Evolutionary conservation across 2,113 vertebrate species (phyloP), one percentile per base, ranked within the genome.

Genomic region (Camelus bactrianus): DNA sequence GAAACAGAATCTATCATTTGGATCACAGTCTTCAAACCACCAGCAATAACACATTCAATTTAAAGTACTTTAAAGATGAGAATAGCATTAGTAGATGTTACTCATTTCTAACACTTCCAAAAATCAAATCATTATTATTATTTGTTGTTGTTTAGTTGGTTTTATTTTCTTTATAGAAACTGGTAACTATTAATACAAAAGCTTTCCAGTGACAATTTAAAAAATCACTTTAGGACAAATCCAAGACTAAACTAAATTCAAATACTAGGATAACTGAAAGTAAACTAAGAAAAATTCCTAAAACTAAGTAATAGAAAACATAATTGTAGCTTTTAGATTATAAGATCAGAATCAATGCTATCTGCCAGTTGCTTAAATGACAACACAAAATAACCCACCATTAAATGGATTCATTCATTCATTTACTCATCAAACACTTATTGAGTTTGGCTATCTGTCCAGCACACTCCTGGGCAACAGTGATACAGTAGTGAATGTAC

Each of bases 81-180:
- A 89, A 81, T 28, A 85, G 6, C 30, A 92, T 77, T 89, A 85
- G 15, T 32, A 76, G 22, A 79, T 38, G 56, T 60, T 87, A 97
- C 17, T 70, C 46, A 65, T 14, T 88, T 7, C 38, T 64, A n/a
- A 32, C 82, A 93, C 67, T 93, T 76, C 56, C 4, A 93, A 93
- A 81, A 54, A 76, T n/a, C 69, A 85, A 72, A 64, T 75, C 50
- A 42, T 75, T 60, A 42, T 50, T 76, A 60, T 64, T 56, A n/a
- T 22, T 50, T 30, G 26, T 52, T 54, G 54, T 58, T 84, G 8
- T 52, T 75, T 70, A 11, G 13, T 46, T 92, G 30, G 10, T n/a
- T 85, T 91, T 67, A 85, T 56, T 91, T 79, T 93, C 28, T 90
- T 93, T 83, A 85, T 8, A 64, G 15, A 92, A 84, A 73, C 14